Conservation (phyloP, 2,888 invertebrate genomes). For the Seira sanloemensis region DNA sequence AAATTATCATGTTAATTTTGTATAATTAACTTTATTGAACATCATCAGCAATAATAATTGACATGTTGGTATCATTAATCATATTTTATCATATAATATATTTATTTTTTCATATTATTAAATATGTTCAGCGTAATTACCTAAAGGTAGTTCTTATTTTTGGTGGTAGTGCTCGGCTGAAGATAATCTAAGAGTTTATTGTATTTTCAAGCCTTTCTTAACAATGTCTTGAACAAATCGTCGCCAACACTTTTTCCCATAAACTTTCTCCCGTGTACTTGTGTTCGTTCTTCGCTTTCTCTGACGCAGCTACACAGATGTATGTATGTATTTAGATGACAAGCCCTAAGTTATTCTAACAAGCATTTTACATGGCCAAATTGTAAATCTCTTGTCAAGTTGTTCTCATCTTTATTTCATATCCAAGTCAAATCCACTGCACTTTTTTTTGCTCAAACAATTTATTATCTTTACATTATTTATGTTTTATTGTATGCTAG, state of each 20-base stretch:
- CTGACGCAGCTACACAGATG: too few species aligned
- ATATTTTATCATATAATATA: slow-evolving; percentile 42
- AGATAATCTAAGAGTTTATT: slow-evolving; percentile 66
- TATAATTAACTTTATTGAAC: slow-evolving; percentile 65
- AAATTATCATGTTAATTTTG: slow-evolving; percentile 28
- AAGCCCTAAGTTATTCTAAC: background rate
- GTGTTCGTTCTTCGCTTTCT: background rate
- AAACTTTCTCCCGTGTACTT: background rate
- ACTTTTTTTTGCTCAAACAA: background rate
- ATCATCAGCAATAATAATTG: slow-evolving; percentile 67
- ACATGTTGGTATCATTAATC: slow-evolving; percentile 45
- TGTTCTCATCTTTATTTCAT: background rate
- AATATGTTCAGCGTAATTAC: slow-evolving; percentile 63
- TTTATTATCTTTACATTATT: slow-evolving; percentile 7
- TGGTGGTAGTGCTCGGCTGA: slow-evolving; percentile 67
- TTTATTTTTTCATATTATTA: slow-evolving; percentile 37
- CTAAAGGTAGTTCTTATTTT: slow-evolving; percentile 59
- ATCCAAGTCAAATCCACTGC: background rate
- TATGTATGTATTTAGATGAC: too few species aligned
- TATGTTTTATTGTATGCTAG: background rate
- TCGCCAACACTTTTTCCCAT: slow-evolving; percentile 30
- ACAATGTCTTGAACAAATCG: slow-evolving; percentile 63
- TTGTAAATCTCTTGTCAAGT: background rate
- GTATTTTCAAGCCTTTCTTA: slow-evolving; percentile 67
- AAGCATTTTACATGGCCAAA: background rate